Base-by-base conservation (phyloP, 2,113 vertebrate species). In the Triplophysa rosa region DNA sequence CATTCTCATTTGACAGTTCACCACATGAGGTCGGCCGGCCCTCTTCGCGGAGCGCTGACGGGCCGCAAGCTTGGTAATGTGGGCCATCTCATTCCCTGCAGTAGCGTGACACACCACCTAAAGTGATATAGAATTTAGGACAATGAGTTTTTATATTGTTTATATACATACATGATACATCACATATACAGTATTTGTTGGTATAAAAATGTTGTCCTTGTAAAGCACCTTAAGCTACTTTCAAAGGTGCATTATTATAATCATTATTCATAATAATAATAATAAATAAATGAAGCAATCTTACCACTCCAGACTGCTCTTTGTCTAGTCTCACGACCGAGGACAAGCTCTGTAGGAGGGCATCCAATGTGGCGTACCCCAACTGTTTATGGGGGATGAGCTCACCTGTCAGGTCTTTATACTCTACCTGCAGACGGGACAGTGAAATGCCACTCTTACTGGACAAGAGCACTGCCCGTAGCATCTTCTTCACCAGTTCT, bases 1-100 rank as follows among this genome's bases (percentile, higher is more conserved):
- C 68, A 96, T 89, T 87, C 96, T 95, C 95, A 98, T 97, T 78
- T 96, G 95, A 80, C 95, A 97, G 88, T 98, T 98, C 84, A 98
- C 95, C 85, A 98, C 87, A 54, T 94, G 90, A 64, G 87, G 89
- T 42, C 88, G 91, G 29, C 95, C 95, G 0, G 88, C 93, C 89
- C 90, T 97, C 90, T 95, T 98, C 69, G 95, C 95, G 85, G 91
- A 94, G 47, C 94, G 94, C 88, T 98, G 96, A 11, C 95, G 92
- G 59, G 96, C 95, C 82, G 96, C 94, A 76, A 98, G 91, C 69
- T 96, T 95, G 78, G 96, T 94, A 77, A 96, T 87, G 54, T 92
- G 89, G 11, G 90, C 86, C 0, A 91, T 94, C 82, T 97, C 94
- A 11, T 86, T 92, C 81, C 92, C 91, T 49, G 89, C 87, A 58